phyloP scores from a whole-genome alignment of 2,113 vertebrate genomes.

The Corvus moneduloides region DNA sequence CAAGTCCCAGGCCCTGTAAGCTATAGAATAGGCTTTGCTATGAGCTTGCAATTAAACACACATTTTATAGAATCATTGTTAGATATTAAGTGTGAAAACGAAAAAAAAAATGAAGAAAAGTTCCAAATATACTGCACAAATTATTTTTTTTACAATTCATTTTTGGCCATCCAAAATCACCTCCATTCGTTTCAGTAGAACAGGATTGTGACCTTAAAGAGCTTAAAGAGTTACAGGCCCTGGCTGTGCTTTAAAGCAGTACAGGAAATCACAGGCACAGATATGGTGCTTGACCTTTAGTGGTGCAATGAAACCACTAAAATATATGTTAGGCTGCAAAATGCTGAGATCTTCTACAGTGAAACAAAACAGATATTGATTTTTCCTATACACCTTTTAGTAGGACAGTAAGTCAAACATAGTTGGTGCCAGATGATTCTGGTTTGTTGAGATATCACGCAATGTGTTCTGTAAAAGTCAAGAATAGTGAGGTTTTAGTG shows the following conservation, averaged over 20 bases:
- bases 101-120: not conserved
- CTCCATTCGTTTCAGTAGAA: not conserved
- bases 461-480: not conserved
- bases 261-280: conserved; percentile 52
- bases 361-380: conserved; percentile 66
- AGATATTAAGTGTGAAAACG: not conserved
- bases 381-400: conserved; percentile 33
- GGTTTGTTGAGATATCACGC: not conserved
- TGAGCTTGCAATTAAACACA: not conserved
- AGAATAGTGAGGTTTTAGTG: not conserved
- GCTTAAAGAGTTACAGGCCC: conserved; percentile 37
- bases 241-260: conserved; percentile 41
- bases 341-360: conserved; percentile 32
- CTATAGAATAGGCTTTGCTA: not conserved
- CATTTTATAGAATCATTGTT: not conserved
- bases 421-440: conserved; percentile 12
- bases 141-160: not conserved
- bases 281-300: conserved; percentile 53
- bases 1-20: not conserved
- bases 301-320: conserved; percentile 36
- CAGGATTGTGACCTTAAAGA: not conserved
- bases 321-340: conserved; percentile 54
- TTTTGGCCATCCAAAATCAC: not conserved
- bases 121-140: not conserved
- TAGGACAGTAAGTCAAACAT: conserved; percentile 30